Evolutionary conservation across 2,113 vertebrate species (phyloP), one percentile per base, ranked within the genome.

Genomic region (Eonycteris spelaea): DNA sequence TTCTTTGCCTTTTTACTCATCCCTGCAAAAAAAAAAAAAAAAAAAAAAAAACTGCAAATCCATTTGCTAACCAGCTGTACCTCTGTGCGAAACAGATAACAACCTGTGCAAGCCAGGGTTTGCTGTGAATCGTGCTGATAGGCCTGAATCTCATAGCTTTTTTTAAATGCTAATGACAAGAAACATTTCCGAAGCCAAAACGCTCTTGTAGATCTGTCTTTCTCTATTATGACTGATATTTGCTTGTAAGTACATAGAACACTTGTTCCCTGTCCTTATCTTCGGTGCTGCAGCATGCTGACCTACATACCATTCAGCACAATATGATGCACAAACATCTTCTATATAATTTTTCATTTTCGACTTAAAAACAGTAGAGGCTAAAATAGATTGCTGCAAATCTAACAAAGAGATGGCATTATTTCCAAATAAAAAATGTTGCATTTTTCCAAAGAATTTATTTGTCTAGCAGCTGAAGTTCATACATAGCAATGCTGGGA

Each of bases 211-310:
- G 99, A 99, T 99, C 99, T 99, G 99, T 99, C 99, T 99, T 99
- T 99, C 99, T 99, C 99, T 99, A 99, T 99, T 99, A 99, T 99
- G 99, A 99, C 99, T 99, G 99, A 99, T 99, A 99, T 99, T 99
- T 99, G 99, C 99, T 99, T 99, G 99, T 99, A 99, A 99, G 99
- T 99, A 99, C 99, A 99, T 99, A 99, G 99, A 99, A 99, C 99
- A 99, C 99, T 99, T 99, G 99, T 99, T 99, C 99, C 98, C 99
- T 92, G 99, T 98, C 99, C 99, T 99, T 99, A 99, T 99, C 99
- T 99, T 99, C 96, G 97, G 98, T 98, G 99, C 99, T 99, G 99
- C 99, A 99, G 99, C 99, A 99, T 99, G 99, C 99, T 99, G 99
- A 99, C 99, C 99, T 99, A 99, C 99, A 99, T 99, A 99, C 99